These are phyloP conservation scores for Eupsittula cactorum DNA, from an alignment of 2,113 vertebrate genomes.

Conservation along the genomic window DNA sequence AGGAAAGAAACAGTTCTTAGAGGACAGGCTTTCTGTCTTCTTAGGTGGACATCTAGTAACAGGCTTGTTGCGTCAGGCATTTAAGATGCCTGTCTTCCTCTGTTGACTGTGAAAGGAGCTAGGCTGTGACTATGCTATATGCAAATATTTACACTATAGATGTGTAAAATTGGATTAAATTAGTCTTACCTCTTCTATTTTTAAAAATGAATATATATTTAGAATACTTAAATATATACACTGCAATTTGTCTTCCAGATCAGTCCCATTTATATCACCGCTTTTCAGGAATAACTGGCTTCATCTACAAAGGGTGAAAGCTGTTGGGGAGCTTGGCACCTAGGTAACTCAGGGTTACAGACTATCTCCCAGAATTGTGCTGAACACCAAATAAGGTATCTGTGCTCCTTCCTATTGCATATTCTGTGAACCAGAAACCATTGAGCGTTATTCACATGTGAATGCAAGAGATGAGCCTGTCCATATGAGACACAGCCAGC, in stretches of 20 bases:
- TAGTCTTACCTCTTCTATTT: background rate
- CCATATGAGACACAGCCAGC: background rate
- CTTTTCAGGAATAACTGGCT: background rate
- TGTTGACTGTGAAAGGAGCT: background rate
- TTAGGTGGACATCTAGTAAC: background rate
- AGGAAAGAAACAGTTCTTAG: background rate
- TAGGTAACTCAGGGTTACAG: background rate
- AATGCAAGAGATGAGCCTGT: background rate
- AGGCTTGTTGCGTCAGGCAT: background rate
- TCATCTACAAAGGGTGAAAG: background rate
- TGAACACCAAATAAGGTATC: background rate
- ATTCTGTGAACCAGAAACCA: background rate
- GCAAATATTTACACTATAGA: background rate
- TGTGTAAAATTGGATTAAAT: background rate
- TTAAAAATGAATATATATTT: background rate
- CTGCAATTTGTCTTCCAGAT: background rate
- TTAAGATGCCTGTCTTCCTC: background rate
- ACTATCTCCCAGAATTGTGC: background rate
- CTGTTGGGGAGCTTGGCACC: background rate
- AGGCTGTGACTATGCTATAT: background rate
- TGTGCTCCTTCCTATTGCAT: background rate
- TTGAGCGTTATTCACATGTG: fast-evolving
- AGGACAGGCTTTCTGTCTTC: background rate
- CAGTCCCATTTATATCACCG: background rate
- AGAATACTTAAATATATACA: background rate